Base-by-base conservation (phyloP, 35 echinoderm and acorn worm species). In the Ophioderma brevispina region DNA sequence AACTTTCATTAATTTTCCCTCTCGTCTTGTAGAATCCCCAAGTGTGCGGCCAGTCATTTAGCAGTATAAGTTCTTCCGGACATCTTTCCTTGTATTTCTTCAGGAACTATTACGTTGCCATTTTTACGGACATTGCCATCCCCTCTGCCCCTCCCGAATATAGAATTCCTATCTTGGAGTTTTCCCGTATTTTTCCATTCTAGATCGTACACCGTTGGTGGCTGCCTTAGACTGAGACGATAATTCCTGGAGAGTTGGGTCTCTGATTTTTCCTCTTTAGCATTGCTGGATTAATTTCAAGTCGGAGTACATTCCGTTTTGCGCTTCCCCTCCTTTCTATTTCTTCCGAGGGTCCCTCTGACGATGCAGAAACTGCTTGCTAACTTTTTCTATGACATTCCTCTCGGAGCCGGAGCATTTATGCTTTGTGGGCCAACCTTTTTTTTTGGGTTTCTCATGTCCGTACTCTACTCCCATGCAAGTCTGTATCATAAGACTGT, bases 21-120 rank as follows among this genome's bases (percentile, higher is more conserved):
- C 42, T 31, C 6, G 87, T 89, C 75, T 81, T 89, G 19, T 49
- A 52, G n/a, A 75, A 75, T 40, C 0, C 87, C 87, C 77, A 89
- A 81, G 81, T 89, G 87, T 0, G 34, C 78, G 6, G 10, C 76
- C n/a, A 55, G 87, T 81, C n/a, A n/a, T 6, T 76, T 35, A 6
- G 78, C 41, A 89, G 15, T 63, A 34, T 81, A 77, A 89, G 39
- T 33, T 32, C 36, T n/a, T 84, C 23, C 25, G 63, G 89, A 32
- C 84, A 80, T 18, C 77, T n/a, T 4, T 84, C 18, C 39, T 35
- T 10, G 38, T 91, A 75, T 33, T 41, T 42, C 46, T 11, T 52
- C 21, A 21, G 46, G 32, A 30, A 91, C 19, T 34, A 91, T 32
- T 38, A 91, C n/a, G n/a, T 75, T 75, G 89, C 40, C 56, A 78